A percentile compares a stretch with the other conserved stretches of the same genome.
These are phyloP conservation scores for Argya squamiceps DNA, from an alignment of 2,797 vertebrate species.

Conservation along the genomic window DNA sequence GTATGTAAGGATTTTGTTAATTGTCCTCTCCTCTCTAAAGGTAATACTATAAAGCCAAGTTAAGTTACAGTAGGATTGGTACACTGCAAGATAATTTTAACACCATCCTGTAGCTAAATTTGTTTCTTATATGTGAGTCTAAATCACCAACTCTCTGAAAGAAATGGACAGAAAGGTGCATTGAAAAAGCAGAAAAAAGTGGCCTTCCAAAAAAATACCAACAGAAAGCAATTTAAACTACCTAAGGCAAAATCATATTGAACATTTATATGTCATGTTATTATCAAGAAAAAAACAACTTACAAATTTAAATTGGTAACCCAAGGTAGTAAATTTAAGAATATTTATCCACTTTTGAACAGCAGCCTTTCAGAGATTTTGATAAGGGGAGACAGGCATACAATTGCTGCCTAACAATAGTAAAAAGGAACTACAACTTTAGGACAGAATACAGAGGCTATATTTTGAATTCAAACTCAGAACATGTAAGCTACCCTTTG, in stretches of 20 bases:
- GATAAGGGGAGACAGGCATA: not conserved
- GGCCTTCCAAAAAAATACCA: not conserved
- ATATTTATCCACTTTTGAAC: not conserved
- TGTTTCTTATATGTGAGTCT: not conserved
- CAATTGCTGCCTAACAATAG: slow-evolving; percentile 23
- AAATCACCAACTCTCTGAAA: not conserved
- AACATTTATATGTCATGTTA: not conserved
- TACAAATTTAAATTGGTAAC: not conserved
- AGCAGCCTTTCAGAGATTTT: not conserved
- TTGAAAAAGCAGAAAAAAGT: not conserved
- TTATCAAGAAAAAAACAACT: not conserved
- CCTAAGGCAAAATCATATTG: not conserved
- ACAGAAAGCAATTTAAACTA: not conserved
- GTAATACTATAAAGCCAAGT: not conserved
- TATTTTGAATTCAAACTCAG: slow-evolving; percentile 2
- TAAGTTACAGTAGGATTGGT: not conserved
- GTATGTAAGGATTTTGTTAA: not conserved
- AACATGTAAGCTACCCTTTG: not conserved
- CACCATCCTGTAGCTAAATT: not conserved
- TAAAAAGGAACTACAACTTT: slow-evolving; percentile 4
- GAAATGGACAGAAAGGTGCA: not conserved
- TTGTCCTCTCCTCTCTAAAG: not conserved
- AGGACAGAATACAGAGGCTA: not conserved
- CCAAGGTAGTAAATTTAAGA: not conserved
- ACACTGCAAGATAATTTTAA: not conserved